Base-by-base conservation (phyloP, 2,113 vertebrate species). In the Cyprinodon variegatus region DNA sequence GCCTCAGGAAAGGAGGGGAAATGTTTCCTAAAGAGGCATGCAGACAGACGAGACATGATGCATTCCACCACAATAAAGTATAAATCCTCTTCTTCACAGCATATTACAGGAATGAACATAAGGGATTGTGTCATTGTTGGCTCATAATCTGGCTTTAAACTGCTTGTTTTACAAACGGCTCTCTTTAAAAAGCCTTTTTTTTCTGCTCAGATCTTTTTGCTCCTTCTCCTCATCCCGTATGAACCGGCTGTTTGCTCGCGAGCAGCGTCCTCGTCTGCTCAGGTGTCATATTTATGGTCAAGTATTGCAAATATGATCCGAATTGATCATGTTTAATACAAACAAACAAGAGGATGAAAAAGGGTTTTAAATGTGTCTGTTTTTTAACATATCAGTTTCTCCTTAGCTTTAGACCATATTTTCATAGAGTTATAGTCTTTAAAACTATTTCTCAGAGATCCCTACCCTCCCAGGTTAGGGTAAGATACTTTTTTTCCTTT, bases 111-210 rank as follows among this genome's bases (percentile, higher is more conserved):
- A 90, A 91, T 87, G 87, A 93, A 92, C 89, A 91, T 88, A 89
- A 89, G 89, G 92, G 91, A 93, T 92, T 92, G 91, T 89, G 90
- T 90, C 90, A 94, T 94, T 94, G 92, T 93, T 92, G 87, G 74
- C 79, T 88, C 76, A 73, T 94, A 94, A 94, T 94, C 93, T 92
- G 92, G 89, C 73, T 93, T 93, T 93, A 93, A 93, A 91, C 83
- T 91, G 81, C 90, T 92, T 93, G 91, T 91, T 92, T 92, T 92
- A 93, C 93, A 94, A 94, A 93, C 90, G 86, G 88, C 62, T 74
- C 89, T 89, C 76, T 90, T 89, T 90, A 91, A 88, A 93, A 92
- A 87, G 85, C 85, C 77, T 72, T 87, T 86, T 90, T 86, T 85
- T 87, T 84, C 72, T 22, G 74, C 82, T 11, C 11, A n/a, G 39